Conservation (phyloP, 2,888 invertebrate genomes). For the Tetheella fluctuosa region DNA sequence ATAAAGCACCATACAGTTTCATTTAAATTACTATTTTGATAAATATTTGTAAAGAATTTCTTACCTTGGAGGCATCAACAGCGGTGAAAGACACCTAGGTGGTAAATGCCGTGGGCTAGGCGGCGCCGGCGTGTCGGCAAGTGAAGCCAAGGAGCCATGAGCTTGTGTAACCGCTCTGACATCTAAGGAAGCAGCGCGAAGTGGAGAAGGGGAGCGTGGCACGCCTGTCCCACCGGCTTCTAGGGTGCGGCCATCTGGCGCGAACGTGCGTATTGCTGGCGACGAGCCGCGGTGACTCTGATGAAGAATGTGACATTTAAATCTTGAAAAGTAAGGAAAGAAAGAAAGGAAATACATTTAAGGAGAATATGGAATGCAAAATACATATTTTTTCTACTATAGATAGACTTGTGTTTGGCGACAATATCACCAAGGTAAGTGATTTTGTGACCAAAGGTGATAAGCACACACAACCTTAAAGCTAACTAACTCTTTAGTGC, state of each 20-base stretch:
- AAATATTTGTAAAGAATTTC: not conserved
- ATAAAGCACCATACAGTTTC: too few species aligned
- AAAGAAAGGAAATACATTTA: too few species aligned
- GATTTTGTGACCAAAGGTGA: too few species aligned
- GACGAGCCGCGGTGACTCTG: slow-evolving; percentile 92
- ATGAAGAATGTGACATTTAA: slow-evolving; percentile 17
- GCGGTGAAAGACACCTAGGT: slow-evolving; percentile 89
- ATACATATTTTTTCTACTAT: too few species aligned
- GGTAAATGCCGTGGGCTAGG: slow-evolving; percentile 74
- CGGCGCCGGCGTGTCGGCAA: slow-evolving; percentile 80
- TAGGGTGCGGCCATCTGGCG: slow-evolving; percentile 89
- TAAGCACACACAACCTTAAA: too few species aligned
- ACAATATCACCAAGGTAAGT: too few species aligned
- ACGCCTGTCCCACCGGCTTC: slow-evolving; percentile 83
- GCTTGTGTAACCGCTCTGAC: slow-evolving; percentile 89
- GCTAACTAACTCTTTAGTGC: too few species aligned
- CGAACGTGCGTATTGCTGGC: slow-evolving; percentile 92
- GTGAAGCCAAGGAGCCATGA: slow-evolving; percentile 88
- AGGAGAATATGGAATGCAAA: too few species aligned
- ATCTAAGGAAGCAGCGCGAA: slow-evolving; percentile 90
- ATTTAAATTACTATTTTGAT: too few species aligned
- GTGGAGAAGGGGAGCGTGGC: slow-evolving; percentile 90
- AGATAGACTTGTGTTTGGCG: too few species aligned
- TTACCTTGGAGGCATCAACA: slow-evolving; percentile 89
- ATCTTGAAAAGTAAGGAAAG: not conserved